These are phyloP conservation scores for Hypothenemus hampei DNA, from an alignment of 1,140 invertebrate species.

Conservation along the genomic window DNA sequence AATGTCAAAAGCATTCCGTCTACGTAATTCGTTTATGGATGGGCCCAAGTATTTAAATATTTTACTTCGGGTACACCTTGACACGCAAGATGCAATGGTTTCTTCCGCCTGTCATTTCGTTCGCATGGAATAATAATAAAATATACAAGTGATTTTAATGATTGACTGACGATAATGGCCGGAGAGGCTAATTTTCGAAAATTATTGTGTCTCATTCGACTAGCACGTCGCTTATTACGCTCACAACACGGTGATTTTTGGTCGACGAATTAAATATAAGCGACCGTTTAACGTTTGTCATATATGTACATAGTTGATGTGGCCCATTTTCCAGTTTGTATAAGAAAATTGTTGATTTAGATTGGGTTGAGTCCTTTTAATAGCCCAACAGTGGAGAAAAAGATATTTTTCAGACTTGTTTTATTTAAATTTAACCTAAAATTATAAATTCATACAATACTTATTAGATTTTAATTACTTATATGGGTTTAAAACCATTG, in stretches of 20 bases:
- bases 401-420: too few species aligned
- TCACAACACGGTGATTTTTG: conserved; percentile 10
- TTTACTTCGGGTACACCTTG: conserved; percentile 31
- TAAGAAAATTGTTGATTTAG: conserved; percentile 17
- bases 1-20: too few species aligned
- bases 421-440: too few species aligned
- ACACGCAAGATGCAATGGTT: conserved; percentile 26
- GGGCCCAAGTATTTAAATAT: conserved; percentile 28
- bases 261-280: conserved; percentile 1
- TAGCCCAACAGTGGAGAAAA: too few species aligned
- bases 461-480: too few species aligned
- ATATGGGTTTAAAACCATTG: too few species aligned
- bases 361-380: background rate
- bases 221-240: conserved; percentile 1
- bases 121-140: conserved; percentile 6
- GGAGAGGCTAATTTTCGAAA: conserved; percentile 15
- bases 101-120: conserved; percentile 8
- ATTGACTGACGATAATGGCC: conserved; percentile 12
- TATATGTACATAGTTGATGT: conserved; percentile 4
- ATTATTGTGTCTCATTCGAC: conserved; percentile 14
- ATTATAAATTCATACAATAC: too few species aligned
- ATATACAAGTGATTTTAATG: conserved; percentile 21
- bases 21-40: conserved; percentile 1
- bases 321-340: background rate
- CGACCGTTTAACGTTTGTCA: too few species aligned